Percentiles rank a stretch among this genome's conserved stretches.
These are phyloP conservation scores for Zophobas morio DNA, from an alignment of 1,140 invertebrate genomes.

Conservation along the genomic window DNA sequence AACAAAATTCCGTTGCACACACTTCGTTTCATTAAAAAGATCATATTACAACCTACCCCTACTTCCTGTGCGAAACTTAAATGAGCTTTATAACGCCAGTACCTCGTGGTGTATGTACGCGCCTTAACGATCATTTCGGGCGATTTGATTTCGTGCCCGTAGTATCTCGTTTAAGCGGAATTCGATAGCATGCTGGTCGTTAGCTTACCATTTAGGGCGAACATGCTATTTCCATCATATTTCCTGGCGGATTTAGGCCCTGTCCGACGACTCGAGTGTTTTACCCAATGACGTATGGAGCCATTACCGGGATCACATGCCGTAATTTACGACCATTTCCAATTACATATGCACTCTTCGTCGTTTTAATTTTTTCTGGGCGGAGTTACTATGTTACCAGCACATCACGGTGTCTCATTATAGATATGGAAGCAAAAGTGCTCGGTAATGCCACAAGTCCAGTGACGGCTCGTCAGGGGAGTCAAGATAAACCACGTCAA, in stretches of 20 bases:
- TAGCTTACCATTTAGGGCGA: slow-evolving; percentile 48
- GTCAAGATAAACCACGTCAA: too few species aligned
- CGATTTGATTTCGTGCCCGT: slow-evolving; percentile 46
- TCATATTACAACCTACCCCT: too few species aligned
- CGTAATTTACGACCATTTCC: slow-evolving; percentile 26
- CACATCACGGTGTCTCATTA: slow-evolving; percentile 6
- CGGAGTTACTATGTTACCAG: background rate
- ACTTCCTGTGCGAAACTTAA: too few species aligned
- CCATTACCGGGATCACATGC: slow-evolving; percentile 29
- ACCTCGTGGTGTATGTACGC: slow-evolving; percentile 26
- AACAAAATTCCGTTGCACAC: too few species aligned
- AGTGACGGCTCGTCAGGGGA: too few species aligned
- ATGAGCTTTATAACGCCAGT: background rate
- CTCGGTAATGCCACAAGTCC: background rate
- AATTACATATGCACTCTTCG: slow-evolving; percentile 30
- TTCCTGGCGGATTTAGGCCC: slow-evolving; percentile 37
- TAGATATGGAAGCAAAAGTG: slow-evolving; percentile 9
- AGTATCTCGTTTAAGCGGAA: slow-evolving; percentile 47
- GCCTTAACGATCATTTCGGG: slow-evolving; percentile 45
- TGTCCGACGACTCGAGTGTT: slow-evolving; percentile 45
- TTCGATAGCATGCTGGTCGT: slow-evolving; percentile 51
- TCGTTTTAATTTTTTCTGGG: slow-evolving; percentile 27
- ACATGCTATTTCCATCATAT: slow-evolving; percentile 54
- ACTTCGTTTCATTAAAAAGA: too few species aligned
- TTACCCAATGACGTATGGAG: slow-evolving; percentile 27